Base-by-base conservation (phyloP, 2,797 vertebrate species). In the Oreochromis grahami region DNA sequence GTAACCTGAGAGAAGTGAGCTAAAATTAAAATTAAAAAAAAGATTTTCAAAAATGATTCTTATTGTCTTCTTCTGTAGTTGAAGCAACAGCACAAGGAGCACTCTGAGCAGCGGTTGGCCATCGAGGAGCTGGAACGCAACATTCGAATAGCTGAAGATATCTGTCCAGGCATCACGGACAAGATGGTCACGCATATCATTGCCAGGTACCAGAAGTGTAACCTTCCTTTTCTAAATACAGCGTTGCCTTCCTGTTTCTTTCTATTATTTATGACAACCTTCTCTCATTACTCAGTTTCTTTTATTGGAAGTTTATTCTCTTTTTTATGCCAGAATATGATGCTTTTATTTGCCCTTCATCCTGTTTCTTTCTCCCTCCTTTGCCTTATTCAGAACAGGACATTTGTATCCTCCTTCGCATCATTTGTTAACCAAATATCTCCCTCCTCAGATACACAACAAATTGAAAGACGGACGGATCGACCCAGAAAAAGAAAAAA, bases 111-210 rank as follows among this genome's bases (percentile, higher is more conserved):
- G 86, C 97, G 97, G 83, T 84, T 96, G 89, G 97, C 97, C 48
- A 98, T 98, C 80, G 97, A 98, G 92, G 97, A 98, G 91, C 96
- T 98, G 56, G 98, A 98, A 87, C 97, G 96, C 84, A 98, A 98
- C 93, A 97, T 98, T 90, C 97, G 95, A 80, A 83, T 97, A 92
- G 97, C 97, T 4, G 98, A 98, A 86, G 96, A 97, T 1, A 88
- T 97, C 0, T 98, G 97, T 93, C 98, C 98, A 2, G 98, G 98
- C 63, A 97, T 98, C 96, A 98, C 97, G 21, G 98, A 98, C 94
- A 97, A 97, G 92, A 98, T 98, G 98, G 97, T 98, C 93, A 97
- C 97, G 83, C 97, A 97, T 87, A 97, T 98, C 89, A 97, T 98
- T 81, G 97, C 97, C 94, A 98, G 97, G 94, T 98, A 97, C 95